Conservation (phyloP, 2,113 vertebrate genomes). For the Dendrocopos noguchii region DNA sequence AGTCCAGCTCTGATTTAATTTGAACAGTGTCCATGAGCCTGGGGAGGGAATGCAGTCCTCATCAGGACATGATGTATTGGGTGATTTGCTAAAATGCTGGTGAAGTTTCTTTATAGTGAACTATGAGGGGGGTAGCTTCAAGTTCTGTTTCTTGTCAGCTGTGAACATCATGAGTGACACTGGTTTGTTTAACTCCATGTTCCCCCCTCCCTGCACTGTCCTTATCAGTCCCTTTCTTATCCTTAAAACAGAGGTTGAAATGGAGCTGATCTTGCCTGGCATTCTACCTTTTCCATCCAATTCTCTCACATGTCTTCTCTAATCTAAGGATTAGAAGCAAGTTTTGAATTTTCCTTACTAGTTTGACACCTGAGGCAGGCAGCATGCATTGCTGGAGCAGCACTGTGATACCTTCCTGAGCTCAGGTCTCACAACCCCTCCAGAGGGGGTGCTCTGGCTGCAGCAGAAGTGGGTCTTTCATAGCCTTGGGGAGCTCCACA, state of each 20-base stretch:
- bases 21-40: background rate
- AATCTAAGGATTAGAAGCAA: background rate
- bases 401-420: accelerated
- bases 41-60: background rate
- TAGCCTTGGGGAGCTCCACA: background rate
- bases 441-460: background rate
- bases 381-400: background rate
- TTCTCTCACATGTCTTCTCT: background rate
- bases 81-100: conserved; percentile 27
- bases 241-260: conserved; percentile 27
- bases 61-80: background rate
- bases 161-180: background rate
- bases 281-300: background rate
- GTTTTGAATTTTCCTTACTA: background rate
- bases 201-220: background rate
- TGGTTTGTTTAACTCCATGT: conserved; percentile 53
- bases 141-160: conserved; percentile 71
- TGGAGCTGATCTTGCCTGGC: conserved; percentile 8
- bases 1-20: background rate
- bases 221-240: conserved; percentile 62
- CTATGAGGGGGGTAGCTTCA: background rate
- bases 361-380: background rate
- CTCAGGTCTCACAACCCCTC: background rate
- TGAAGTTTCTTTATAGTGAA: background rate
- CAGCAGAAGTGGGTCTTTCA: background rate